These are phyloP conservation scores for Sitta europaea DNA, from an alignment of 2,113 vertebrate genomes.

Conservation along the genomic window DNA sequence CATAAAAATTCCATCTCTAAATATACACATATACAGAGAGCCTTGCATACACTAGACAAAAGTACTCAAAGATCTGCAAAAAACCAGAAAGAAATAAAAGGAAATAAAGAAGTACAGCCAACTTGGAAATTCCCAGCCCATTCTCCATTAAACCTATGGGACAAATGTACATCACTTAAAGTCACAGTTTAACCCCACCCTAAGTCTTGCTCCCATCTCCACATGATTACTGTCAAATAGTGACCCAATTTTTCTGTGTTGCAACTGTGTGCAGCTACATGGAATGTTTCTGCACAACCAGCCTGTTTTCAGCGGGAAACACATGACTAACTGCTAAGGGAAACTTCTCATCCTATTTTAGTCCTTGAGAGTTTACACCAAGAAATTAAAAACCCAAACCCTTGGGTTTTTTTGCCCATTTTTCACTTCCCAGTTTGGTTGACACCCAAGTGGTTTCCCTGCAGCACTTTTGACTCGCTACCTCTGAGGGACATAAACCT, in stretches of 20 bases:
- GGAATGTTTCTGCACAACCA: not conserved
- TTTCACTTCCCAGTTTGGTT: not conserved
- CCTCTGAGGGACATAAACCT: not conserved
- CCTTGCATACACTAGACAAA: not conserved
- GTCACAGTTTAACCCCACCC: not conserved
- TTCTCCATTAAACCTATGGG: fast-evolving
- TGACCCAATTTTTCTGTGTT: not conserved
- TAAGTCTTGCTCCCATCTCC: not conserved
- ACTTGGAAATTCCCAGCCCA: not conserved
- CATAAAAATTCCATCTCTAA: not conserved
- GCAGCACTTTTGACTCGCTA: fast-evolving
- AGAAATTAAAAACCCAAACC: not conserved
- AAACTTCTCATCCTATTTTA: not conserved
- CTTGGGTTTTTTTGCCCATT: fast-evolving
- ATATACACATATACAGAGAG: not conserved
- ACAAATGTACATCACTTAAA: fast-evolving
- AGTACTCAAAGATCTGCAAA: not conserved
- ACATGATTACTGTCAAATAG: not conserved
- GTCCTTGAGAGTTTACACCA: not conserved
- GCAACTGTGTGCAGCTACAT: fast-evolving
- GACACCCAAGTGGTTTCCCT: not conserved
- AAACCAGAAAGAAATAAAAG: not conserved
- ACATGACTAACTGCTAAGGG: not conserved
- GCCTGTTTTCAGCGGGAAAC: not conserved
- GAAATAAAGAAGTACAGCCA: not conserved